Conservation (phyloP, 2,888 invertebrate genomes). For the Epinotia bilunana region DNA sequence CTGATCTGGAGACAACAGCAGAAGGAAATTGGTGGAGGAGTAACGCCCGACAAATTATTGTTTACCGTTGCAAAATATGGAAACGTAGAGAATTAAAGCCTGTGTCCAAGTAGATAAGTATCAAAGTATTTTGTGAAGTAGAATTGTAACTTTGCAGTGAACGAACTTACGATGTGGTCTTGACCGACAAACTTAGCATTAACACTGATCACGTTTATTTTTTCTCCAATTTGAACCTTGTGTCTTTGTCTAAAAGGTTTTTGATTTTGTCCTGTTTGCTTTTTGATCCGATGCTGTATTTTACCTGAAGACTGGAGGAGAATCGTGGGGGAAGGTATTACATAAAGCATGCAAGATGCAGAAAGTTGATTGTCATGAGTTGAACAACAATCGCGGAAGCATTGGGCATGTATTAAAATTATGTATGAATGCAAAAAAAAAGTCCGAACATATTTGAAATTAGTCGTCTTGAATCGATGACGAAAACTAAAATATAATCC, state of each 20-base stretch:
- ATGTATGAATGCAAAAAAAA: neutral
- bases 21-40: conserved; percentile 50
- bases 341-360: conserved; percentile 74
- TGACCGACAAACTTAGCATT: conserved; percentile 54
- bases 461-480: too few relatives aligned
- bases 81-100: conserved; percentile 52
- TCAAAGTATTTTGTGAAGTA: neutral
- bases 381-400: conserved; percentile 71
- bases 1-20: conserved; percentile 45
- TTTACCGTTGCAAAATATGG: conserved; percentile 56
- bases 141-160: conserved; percentile 49
- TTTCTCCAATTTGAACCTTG: conserved; percentile 51
- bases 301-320: conserved; percentile 47
- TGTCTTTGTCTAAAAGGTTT: conserved; percentile 20
- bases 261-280: conserved; percentile 8
- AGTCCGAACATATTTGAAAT: neutral
- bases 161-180: conserved; percentile 61
- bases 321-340: conserved; percentile 66
- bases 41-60: conserved; percentile 57
- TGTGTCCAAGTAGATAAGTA: conserved; percentile 43
- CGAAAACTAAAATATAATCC: too few relatives aligned
- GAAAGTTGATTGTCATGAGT: conserved; percentile 69
- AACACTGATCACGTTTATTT: conserved; percentile 36
- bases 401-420: conserved; percentile 45
- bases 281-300: conserved; percentile 33